Percentiles rank a stretch among this genome's conserved stretches.
phyloP scores from a whole-genome alignment of 1,140 invertebrate species.

The Probaryconus sp. region DNA sequence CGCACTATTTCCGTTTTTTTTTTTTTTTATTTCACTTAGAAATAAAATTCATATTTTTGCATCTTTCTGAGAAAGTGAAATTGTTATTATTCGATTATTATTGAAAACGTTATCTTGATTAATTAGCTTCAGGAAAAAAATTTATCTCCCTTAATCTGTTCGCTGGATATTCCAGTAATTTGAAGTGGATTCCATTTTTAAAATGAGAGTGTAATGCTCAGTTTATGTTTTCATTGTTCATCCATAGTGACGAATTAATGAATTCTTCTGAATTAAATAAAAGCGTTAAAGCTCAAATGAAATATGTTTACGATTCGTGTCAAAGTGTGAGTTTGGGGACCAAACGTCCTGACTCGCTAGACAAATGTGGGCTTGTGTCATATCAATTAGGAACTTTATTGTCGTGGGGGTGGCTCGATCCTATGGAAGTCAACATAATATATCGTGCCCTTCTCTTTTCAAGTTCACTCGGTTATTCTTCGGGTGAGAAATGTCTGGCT shows the following conservation, averaged over 20 bases:
- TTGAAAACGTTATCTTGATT: no score
- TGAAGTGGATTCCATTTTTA: no score
- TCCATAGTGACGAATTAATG: no score
- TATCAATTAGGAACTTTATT: conserved; percentile 72
- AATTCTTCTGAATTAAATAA: conserved; percentile 8
- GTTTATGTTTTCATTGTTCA: no score
- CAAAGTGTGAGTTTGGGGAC: conserved; percentile 26
- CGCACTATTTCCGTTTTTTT: conserved; percentile 48
- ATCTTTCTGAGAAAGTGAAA: not conserved
- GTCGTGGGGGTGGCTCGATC: conserved; percentile 57
- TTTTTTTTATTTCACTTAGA: no score
- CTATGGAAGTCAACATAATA: conserved; percentile 67
- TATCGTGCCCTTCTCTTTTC: conserved; percentile 41
- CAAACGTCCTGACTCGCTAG: conserved; percentile 21
- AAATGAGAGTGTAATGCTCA: no score
- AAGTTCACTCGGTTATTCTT: conserved; percentile 16
- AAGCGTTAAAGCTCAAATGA: conserved; percentile 14
- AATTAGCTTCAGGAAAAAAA: no score
- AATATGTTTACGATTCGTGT: conserved; percentile 36
- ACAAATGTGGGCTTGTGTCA: conserved; percentile 57
- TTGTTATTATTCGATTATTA: no score
- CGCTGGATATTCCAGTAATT: no score
- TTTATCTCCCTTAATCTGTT: no score
- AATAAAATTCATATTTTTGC: not conserved
- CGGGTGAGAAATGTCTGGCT: conserved; percentile 2